Base-by-base conservation (phyloP, 2,888 invertebrate species). In the Proisotoma minuta region DNA sequence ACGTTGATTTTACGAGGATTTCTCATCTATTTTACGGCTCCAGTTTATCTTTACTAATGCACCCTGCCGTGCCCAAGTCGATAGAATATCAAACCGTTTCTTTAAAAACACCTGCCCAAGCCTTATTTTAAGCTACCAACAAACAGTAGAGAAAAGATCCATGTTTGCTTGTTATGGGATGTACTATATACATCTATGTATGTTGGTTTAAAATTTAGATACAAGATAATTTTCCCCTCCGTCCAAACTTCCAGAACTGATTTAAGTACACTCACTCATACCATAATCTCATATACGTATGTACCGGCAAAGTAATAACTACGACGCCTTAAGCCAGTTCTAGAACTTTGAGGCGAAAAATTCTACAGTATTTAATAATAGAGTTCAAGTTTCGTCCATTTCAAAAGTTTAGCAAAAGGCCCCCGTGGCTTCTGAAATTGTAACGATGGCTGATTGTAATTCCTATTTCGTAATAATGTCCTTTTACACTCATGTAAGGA, bases 11-110 rank as follows among this genome's bases (percentile, higher is more conserved):
- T 51, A 51, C 27, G 51, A 51, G 51, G 24, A 51, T 51, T 24
- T 26, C 27, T 51, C 29, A 29, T 29, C 39, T 54, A 54, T 54
- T 54, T 54, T 54, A 54, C 53, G 29, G 53, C 53, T 22, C 53
- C 53, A 54, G 53, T 54, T 54, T 54, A 54, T 54, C 53, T 54
- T 34, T 39, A 18, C 39, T 54, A 54, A 39, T 54, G 53, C 53
- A 54, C 53, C 53, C 53, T 23, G 23, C 23, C 22, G 53, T 28
- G 53, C 39, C 39, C 15, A 20, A 34, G 53, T 54, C 53, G 39
- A 54, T 54, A 34, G 53, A 54, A 54, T 54, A 54, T 54, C 53
- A 54, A 54, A 54, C 22, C 39, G 39, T 54, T 54, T 54, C 22
- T 28, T 54, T 54, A 29, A 54, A 54, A 54, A 54, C 53, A 54